Evolutionary conservation across 2,113 vertebrate genomes (phyloP).

Genomic region (Colossoma macropomum): DNA sequence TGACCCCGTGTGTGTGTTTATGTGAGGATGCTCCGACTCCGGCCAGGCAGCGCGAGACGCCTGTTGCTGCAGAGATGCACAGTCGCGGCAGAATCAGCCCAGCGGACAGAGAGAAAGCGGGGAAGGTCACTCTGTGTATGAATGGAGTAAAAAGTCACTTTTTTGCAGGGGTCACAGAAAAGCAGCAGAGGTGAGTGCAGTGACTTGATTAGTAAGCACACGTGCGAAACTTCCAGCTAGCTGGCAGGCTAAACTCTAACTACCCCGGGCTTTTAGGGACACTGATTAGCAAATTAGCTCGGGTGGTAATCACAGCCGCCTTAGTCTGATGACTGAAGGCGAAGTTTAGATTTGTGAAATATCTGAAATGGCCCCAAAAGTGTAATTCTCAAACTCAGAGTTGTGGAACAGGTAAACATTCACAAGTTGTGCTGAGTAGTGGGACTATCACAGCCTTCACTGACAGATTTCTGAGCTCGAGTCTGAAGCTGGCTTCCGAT

Average conservation of each 20-base stretch:
- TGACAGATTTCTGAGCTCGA: too few relatives aligned
- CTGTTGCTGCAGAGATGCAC: constrained; percentile 1
- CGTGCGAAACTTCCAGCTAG: background rate
- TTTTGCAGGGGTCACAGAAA: background rate
- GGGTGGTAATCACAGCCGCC: background rate
- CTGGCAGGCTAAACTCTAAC: background rate
- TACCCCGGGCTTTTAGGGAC: background rate
- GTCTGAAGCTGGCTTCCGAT: too few relatives aligned
- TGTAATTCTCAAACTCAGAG: too few relatives aligned
- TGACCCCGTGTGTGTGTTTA: too few relatives aligned
- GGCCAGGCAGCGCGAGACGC: background rate
- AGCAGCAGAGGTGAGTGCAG: background rate
- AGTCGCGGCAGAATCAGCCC: background rate
- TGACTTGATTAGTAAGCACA: background rate
- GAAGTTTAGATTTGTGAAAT: too few relatives aligned
- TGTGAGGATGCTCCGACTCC: too few relatives aligned
- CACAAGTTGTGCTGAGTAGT: too few relatives aligned
- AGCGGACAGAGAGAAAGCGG: too few relatives aligned
- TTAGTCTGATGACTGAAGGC: too few relatives aligned
- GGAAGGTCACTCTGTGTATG: background rate
- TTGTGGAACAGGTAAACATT: too few relatives aligned
- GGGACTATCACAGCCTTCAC: too few relatives aligned
- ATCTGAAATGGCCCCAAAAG: too few relatives aligned
- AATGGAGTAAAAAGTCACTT: background rate
- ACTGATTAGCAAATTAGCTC: background rate